These are phyloP conservation scores for Pipa parva DNA, from an alignment of 2,113 vertebrate species.

Conservation along the genomic window DNA sequence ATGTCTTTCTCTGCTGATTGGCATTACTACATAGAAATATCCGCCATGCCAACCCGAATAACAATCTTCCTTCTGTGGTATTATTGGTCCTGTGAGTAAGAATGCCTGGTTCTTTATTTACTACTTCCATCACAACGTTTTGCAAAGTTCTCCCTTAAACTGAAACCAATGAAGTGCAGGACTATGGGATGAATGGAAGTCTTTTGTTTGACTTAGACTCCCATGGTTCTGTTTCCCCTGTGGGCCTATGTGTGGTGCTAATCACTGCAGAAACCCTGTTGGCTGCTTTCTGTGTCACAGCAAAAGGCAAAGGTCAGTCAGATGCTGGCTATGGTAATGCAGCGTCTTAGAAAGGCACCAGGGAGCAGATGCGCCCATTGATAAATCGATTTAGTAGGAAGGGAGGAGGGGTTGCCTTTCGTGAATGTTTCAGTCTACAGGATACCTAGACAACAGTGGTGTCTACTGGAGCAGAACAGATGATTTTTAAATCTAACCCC, in stretches of 20 bases:
- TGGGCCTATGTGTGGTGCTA: constrained; percentile 3
- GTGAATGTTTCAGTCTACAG: constrained; percentile 10
- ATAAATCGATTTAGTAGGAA: constrained; percentile 26
- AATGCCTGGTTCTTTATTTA: too few species aligned
- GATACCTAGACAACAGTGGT: constrained; percentile 21
- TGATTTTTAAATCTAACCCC: constrained; percentile 20
- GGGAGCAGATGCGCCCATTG: constrained; percentile 41
- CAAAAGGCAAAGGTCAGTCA: constrained; percentile 31
- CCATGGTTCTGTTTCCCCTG: constrained; percentile 7
- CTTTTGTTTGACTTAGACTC: constrained; percentile 23
- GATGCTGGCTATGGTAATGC: constrained; percentile 28
- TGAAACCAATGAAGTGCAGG: neutral
- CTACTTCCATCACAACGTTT: neutral
- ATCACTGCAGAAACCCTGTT: constrained; percentile 19
- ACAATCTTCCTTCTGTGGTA: too few species aligned
- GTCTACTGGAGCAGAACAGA: constrained; percentile 24
- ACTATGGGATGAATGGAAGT: constrained; percentile 4
- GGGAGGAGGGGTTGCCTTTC: constrained; percentile 1
- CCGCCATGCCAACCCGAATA: too few species aligned
- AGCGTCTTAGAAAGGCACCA: constrained; percentile 12
- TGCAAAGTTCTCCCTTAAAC: neutral
- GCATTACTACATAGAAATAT: too few species aligned
- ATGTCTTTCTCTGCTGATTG: too few species aligned
- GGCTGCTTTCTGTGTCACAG: constrained; percentile 31
- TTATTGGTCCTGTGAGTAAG: too few species aligned